Percentiles rank a stretch among this genome's conserved stretches.
phyloP scores from a whole-genome alignment of 1,140 invertebrate species.

The Lasioglossum albipes region DNA sequence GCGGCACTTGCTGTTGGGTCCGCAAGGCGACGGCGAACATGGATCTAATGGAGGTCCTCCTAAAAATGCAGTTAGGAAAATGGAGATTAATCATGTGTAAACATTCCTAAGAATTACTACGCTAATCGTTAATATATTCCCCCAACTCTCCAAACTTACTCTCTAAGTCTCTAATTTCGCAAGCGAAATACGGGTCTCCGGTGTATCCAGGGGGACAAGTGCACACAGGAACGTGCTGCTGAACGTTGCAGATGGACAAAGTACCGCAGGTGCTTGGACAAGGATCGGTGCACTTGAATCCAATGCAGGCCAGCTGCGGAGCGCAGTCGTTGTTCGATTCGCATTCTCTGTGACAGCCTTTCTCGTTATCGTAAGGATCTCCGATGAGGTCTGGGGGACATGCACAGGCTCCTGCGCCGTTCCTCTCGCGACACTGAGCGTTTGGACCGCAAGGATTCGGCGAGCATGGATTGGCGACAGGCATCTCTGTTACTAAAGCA shows the following conservation, averaged over 20 bases:
- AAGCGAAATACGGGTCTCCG: slow-evolving; percentile 89
- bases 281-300: slow-evolving; percentile 88
- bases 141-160: slow-evolving; percentile 39
- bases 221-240: slow-evolving; percentile 88
- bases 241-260: slow-evolving; percentile 87
- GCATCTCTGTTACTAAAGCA: slow-evolving; percentile 74
- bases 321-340: slow-evolving; percentile 88
- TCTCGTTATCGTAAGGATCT: slow-evolving; percentile 85
- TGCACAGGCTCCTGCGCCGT: slow-evolving; percentile 88
- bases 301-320: slow-evolving; percentile 84
- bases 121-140: too few relatives aligned
- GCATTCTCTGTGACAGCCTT: slow-evolving; percentile 88
- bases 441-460: slow-evolving; percentile 91
- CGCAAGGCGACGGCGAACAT: slow-evolving; percentile 82
- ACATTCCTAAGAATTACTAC: too few relatives aligned
- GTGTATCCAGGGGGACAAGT: slow-evolving; percentile 86
- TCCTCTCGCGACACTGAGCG: slow-evolving; percentile 88
- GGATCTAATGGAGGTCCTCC: slow-evolving; percentile 73
- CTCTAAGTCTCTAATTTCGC: slow-evolving; percentile 68
- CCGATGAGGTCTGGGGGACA: slow-evolving; percentile 88
- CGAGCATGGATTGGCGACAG: slow-evolving; percentile 83
- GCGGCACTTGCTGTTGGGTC: slow-evolving; percentile 82
- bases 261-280: slow-evolving; percentile 87
- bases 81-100: not conserved
- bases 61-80: not conserved